Evolutionary conservation across 30 jellyfish, hydroid and myxozoan genomes (phyloP).

Genomic region (Turritopsis dohrnii): DNA sequence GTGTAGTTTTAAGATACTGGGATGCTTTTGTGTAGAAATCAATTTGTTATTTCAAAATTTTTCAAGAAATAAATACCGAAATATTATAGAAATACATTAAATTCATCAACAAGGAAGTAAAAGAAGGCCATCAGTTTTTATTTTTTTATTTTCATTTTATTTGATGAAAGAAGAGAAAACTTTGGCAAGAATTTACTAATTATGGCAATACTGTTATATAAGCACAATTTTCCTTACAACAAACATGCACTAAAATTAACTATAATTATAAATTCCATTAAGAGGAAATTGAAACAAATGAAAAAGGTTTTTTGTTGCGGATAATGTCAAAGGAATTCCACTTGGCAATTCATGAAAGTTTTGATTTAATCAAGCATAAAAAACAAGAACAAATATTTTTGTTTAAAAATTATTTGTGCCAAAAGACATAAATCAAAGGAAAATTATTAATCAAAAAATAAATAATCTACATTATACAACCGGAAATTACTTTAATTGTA

Average conservation of each 20-base stretch:
- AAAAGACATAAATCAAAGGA: too few relatives aligned
- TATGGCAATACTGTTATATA: not conserved
- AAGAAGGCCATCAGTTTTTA: too few relatives aligned
- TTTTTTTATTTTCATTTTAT: not conserved
- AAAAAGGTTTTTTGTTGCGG: not conserved
- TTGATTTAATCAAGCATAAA: too few relatives aligned
- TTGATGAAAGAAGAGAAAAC: not conserved
- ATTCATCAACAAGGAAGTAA: too few relatives aligned
- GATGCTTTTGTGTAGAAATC: too few relatives aligned
- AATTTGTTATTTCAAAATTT: not conserved
- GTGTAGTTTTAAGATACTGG: too few relatives aligned
- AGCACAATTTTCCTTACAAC: not conserved
- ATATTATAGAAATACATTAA: too few relatives aligned
- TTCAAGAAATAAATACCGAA: not conserved
- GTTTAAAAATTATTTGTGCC: too few relatives aligned
- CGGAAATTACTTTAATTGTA: too few relatives aligned
- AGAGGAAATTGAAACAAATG: not conserved
- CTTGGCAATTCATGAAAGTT: not conserved
- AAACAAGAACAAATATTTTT: too few relatives aligned
- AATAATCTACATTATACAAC: too few relatives aligned
- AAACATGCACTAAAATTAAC: not conserved
- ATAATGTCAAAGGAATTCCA: not conserved
- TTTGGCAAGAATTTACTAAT: not conserved
- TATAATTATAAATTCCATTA: not conserved
- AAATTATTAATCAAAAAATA: too few relatives aligned